Evolutionary conservation across 2,797 vertebrate genomes (phyloP), one percentile per base, ranked within the genome.

Genomic region (Xenops minutus): DNA sequence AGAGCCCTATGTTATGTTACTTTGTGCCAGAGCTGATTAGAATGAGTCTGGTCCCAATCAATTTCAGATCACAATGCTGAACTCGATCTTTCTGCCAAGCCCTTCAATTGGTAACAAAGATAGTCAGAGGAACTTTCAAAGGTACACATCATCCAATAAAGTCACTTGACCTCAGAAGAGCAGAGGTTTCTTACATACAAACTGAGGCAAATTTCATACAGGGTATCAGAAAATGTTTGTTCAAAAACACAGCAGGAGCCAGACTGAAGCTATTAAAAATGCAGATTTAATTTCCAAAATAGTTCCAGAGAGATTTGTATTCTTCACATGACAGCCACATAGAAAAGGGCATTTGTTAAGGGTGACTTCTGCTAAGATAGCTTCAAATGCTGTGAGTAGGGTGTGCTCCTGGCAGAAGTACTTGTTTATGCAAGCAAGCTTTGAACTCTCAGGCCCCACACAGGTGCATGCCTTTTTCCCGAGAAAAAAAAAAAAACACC

Each of bases 11-110:
- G 61, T 87, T 93, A 14, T 63, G 48, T 73, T 89, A 56, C 59
- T 94, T 66, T 92, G 52, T 95, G 88, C 88, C 83, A 88, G 74
- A 84, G 63, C 66, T 96, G 89, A 96, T 97, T 92, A 92, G 89
- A 74, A 49, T 90, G 49, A 94, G 51, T 51, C 78, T 81, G 94
- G 93, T 95, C 59, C 62, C 85, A 96, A 95, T 88, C 88, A 95
- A 88, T 92, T 95, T 95, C 74, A 87, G 85, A 91, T 93, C 87
- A 94, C 77, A 90, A 64, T 74, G 64, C 74, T 68, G 74, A 96
- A 79, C 10, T 37, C 1, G 1, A 49, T 66, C 69, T 76, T 93
- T 89, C 71, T 95, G 85, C 69, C 11, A 52, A 94, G 88, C 27
- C 43, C 74, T 95, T 95, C 83, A 76, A 7, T 64, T 32, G 56